Conservation (phyloP, 2,113 vertebrate species). For the Hemibagrus wyckioides region DNA sequence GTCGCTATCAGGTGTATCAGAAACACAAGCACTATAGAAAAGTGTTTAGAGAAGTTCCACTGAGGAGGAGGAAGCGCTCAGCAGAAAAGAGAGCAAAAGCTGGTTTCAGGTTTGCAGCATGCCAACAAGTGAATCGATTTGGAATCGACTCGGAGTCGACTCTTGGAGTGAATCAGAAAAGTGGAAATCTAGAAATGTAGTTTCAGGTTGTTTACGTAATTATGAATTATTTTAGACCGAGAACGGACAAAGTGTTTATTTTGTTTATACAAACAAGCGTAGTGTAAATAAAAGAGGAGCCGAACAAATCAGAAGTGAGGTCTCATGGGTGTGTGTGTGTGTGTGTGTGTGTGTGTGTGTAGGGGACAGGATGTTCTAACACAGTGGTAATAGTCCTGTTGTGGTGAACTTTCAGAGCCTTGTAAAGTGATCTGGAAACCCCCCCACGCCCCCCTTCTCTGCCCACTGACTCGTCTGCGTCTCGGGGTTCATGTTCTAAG, state of each 20-base stretch:
- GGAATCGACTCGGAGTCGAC: not conserved
- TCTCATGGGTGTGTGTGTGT: not conserved
- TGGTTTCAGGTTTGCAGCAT: not conserved
- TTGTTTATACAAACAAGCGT: not conserved
- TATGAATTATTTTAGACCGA: not conserved
- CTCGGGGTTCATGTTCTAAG: slow-evolving; percentile 42
- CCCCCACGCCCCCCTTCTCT: not conserved
- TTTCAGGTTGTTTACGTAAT: not conserved
- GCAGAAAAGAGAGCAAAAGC: not conserved
- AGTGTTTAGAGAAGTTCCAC: slow-evolving; percentile 7
- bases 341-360: not conserved
- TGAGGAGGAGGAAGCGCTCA: not conserved
- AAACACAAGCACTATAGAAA: not conserved
- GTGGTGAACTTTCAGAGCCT: slow-evolving; percentile 36
- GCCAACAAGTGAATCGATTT: not conserved
- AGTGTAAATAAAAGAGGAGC: not conserved
- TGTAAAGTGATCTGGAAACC: slow-evolving; percentile 23
- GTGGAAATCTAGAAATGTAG: not conserved
- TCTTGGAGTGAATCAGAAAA: not conserved
- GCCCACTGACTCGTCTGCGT: not conserved
- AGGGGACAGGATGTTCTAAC: slow-evolving; percentile 60
- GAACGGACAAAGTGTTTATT: not conserved
- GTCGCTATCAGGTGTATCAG: not conserved
- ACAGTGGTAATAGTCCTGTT: slow-evolving; percentile 33
- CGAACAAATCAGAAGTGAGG: not conserved